A percentile compares a stretch with the other conserved stretches of the same genome.
Evolutionary conservation across 2,888 invertebrate genomes (phyloP).

Genomic region (Seladonia tumulorum): DNA sequence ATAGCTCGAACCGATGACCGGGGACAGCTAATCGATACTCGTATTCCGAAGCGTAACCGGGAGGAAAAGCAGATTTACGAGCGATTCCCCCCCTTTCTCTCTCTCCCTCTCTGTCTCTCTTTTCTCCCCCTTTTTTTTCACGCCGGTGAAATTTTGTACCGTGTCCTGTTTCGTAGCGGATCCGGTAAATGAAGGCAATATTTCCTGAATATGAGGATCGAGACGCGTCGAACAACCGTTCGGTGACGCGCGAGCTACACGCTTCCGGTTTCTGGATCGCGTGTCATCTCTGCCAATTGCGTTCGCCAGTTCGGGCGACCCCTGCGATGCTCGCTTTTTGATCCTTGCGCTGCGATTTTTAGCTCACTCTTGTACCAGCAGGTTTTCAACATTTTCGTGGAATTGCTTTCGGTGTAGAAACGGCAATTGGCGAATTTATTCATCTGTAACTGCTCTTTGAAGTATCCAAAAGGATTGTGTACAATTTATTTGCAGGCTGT

Average conservation of each 20-base stretch:
- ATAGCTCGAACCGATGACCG: conserved; percentile 56
- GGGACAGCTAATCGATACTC: conserved; percentile 60
- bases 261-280: not conserved
- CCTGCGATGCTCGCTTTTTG: not conserved
- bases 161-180: not conserved
- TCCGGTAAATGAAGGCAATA: conserved; percentile 11
- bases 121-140: not conserved
- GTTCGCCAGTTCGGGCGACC: not conserved
- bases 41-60: conserved; percentile 34
- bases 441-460: not conserved
- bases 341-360: not conserved
- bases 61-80: conserved; percentile 44
- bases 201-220: conserved; percentile 6
- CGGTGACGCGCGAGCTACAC: not conserved
- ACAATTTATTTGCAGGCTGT: too few relatives aligned
- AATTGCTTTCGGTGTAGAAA: too few relatives aligned
- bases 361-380: not conserved
- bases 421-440: not conserved
- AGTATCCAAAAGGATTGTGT: too few relatives aligned
- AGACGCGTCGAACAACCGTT: conserved; percentile 7
- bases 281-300: not conserved
- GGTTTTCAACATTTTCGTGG: not conserved
- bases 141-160: conserved; percentile 2
- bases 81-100: not conserved
- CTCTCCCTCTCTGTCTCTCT: not conserved